Conservation (phyloP, 2,888 invertebrate genomes). For the Sphaeridia pumilis region DNA sequence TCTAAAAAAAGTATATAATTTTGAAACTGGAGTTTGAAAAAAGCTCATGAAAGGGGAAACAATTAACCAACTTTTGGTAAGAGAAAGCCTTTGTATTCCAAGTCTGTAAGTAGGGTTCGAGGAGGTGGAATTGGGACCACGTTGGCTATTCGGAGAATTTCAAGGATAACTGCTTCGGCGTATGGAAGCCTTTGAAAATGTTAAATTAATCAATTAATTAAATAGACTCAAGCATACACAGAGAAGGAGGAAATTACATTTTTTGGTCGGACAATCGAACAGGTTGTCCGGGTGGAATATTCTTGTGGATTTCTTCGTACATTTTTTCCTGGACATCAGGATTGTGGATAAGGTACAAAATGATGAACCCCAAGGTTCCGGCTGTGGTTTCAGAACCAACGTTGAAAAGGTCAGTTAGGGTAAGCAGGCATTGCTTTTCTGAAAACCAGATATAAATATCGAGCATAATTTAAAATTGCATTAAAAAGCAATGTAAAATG, state of each 20-base stretch:
- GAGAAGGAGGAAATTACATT: conserved; percentile 4
- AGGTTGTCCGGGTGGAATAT: background rate
- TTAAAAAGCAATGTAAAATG: background rate
- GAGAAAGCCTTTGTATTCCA: conserved; percentile 1
- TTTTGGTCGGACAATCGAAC: conserved; percentile 2
- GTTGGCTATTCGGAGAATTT: conserved; percentile 1
- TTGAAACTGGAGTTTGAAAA: no score
- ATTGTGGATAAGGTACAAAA: conserved; percentile 9
- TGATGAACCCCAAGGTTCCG: conserved; percentile 5
- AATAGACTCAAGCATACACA: background rate
- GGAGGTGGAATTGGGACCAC: conserved; percentile 14
- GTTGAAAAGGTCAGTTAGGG: conserved; percentile 12
- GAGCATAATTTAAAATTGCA: background rate
- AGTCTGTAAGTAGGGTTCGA: background rate
- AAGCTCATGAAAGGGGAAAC: background rate
- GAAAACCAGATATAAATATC: background rate
- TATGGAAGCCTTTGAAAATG: conserved; percentile 7
- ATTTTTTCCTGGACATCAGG: conserved; percentile 11
- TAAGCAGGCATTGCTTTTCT: conserved; percentile 13
- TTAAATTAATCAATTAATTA: background rate
- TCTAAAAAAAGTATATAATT: background rate
- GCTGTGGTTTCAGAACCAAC: conserved; percentile 15
- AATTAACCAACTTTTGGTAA: conserved; percentile 9
- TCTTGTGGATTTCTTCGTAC: conserved; percentile 4
- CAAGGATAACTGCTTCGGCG: conserved; percentile 8